phyloP scores from a whole-genome alignment of 2,113 vertebrate genomes.

The Ammodytes marinus region DNA sequence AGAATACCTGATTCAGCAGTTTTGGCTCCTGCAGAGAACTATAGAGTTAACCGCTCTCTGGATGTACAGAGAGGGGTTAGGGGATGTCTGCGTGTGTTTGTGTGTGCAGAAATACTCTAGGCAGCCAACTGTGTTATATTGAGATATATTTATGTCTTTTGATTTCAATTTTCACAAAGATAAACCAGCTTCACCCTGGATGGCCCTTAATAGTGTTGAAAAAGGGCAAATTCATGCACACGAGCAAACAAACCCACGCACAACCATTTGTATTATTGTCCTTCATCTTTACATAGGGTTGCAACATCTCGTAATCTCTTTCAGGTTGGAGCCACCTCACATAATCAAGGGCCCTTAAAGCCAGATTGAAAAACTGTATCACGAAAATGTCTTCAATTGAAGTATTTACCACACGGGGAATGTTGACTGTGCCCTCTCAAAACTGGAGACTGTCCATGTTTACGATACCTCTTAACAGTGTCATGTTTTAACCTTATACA shows the following conservation, averaged over 20 bases:
- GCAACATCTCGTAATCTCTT: not conserved
- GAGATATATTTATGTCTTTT: not conserved
- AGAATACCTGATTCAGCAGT: constrained; percentile 75
- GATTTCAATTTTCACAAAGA: not conserved
- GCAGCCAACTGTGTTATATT: not conserved
- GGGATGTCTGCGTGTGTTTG: constrained; percentile 24
- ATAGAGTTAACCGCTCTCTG: constrained; percentile 49
- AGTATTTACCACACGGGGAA: not conserved
- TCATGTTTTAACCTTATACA: not conserved
- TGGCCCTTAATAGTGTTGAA: constrained; percentile 3
- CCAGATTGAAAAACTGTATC: not conserved
- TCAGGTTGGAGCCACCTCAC: not conserved
- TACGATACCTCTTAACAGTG: not conserved
- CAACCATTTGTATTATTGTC: not conserved
- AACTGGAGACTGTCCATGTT: not conserved
- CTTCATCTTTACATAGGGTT: not conserved
- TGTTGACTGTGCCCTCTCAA: not conserved
- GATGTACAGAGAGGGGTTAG: constrained; percentile 28
- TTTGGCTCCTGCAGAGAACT: constrained; percentile 55
- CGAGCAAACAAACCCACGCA: not conserved
- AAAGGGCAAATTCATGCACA: constrained; percentile 1
- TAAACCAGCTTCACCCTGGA: constrained; percentile 4
- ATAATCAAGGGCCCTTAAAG: not conserved
- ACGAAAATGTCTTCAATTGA: not conserved
- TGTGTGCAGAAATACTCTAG: not conserved